Evolutionary conservation across 2,888 invertebrate genomes (phyloP).

Genomic region (Volucella inanis): DNA sequence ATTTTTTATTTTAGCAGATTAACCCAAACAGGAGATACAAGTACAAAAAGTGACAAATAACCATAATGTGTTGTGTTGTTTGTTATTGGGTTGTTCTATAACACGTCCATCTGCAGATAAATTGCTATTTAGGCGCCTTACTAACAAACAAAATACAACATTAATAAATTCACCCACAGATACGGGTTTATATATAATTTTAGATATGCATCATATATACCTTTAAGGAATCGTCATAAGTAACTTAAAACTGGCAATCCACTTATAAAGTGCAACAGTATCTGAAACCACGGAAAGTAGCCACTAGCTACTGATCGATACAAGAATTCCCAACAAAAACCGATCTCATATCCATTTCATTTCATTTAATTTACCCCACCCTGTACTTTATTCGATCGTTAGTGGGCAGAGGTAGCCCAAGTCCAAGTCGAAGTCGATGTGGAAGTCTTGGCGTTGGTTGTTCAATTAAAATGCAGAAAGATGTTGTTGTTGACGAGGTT

Average conservation of each 20-base stretch:
- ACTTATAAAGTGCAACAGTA: too few relatives aligned
- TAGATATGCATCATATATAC: too few relatives aligned
- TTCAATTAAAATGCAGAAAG: conserved; percentile 52
- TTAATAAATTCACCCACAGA: conserved; percentile 25
- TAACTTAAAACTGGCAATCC: too few relatives aligned
- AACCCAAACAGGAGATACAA: conserved; percentile 21
- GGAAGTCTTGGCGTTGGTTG: neutral
- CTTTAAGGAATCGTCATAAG: too few relatives aligned
- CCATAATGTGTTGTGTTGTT: conserved; percentile 51
- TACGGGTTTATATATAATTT: neutral
- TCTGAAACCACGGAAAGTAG: neutral
- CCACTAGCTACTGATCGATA: conserved; percentile 43
- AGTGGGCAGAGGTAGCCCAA: conserved; percentile 25
- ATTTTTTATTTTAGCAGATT: neutral
- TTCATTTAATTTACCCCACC: neutral
- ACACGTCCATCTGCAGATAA: conserved; percentile 61
- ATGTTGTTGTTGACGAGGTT: conserved; percentile 56
- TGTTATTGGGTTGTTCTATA: conserved; percentile 53
- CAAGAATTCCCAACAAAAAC: conserved; percentile 47
- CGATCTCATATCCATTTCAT: conserved; percentile 44
- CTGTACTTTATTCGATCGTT: neutral
- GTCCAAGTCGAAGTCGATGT: neutral
- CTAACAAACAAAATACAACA: conserved; percentile 17
- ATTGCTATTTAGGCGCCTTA: conserved; percentile 69
- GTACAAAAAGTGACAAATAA: conserved; percentile 43